phyloP scores from a whole-genome alignment of 2,113 vertebrate species.

The Elephas maximus region DNA sequence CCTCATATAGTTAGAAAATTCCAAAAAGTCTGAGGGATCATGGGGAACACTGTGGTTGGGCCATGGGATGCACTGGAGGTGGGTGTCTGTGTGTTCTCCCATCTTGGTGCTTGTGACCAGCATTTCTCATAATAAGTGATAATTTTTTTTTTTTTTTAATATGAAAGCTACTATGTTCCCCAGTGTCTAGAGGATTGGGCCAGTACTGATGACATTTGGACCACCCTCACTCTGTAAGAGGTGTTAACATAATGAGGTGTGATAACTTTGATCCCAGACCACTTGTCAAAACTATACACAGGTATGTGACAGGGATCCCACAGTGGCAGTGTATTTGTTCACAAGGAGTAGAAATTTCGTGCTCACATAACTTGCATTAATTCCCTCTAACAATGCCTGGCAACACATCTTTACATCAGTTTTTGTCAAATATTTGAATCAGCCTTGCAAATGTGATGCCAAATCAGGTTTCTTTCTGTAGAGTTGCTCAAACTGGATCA shows the following conservation, averaged over 20 bases:
- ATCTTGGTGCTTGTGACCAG: slow-evolving; percentile 95
- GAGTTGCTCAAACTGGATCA: slow-evolving; percentile 90
- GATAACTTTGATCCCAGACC: slow-evolving; percentile 96
- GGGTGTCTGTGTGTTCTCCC: slow-evolving; percentile 93
- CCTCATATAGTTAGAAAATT: slow-evolving; percentile 94
- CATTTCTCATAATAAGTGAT: slow-evolving; percentile 95
- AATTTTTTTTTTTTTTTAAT: too few relatives aligned
- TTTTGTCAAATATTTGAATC: slow-evolving; percentile 97
- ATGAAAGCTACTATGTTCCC: slow-evolving; percentile 92
- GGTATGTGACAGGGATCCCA: slow-evolving; percentile 96
- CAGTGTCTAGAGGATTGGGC: slow-evolving; percentile 95
- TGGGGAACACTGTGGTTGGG: slow-evolving; percentile 98
- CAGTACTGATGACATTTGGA: slow-evolving; percentile 99
- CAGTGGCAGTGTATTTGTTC: slow-evolving; percentile 95
- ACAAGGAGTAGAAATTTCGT: slow-evolving; percentile 92
- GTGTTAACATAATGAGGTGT: slow-evolving; percentile 97
- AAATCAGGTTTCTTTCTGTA: slow-evolving; percentile 95
- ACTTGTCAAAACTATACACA: slow-evolving; percentile 97
- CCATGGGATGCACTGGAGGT: slow-evolving; percentile 98
- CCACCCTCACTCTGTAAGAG: slow-evolving; percentile 97
- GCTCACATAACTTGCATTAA: slow-evolving; percentile 96
- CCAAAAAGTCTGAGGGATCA: slow-evolving; percentile 96
- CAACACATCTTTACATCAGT: slow-evolving; percentile 97
- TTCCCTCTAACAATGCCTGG: slow-evolving; percentile 93
- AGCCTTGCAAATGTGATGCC: slow-evolving; percentile 93